These are phyloP conservation scores for Venturia canescens DNA, from an alignment of 1,140 invertebrate genomes.

Conservation along the genomic window DNA sequence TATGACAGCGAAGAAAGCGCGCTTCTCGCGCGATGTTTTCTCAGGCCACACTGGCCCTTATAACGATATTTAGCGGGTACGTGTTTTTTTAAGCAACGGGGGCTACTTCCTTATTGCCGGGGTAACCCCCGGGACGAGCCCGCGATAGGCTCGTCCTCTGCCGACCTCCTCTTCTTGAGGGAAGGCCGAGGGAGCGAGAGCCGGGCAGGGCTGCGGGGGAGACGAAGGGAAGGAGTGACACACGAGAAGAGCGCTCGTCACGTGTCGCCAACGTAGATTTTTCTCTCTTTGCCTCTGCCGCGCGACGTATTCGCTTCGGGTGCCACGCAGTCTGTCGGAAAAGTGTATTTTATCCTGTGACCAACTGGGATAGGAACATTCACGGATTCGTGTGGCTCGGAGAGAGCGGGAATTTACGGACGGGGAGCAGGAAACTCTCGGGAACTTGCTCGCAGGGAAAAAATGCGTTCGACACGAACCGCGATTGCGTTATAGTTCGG, in stretches of 20 bases:
- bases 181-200: constrained; percentile 1
- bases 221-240: constrained; percentile 37
- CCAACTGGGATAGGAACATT: neutral
- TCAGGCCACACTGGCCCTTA: constrained; percentile 65
- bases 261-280: constrained; percentile 30
- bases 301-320: constrained; percentile 52
- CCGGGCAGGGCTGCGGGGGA: neutral
- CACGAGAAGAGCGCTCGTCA: constrained; percentile 46
- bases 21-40: constrained; percentile 64
- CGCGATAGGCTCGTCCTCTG: neutral
- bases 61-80: constrained; percentile 71
- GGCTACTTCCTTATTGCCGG: constrained; percentile 74
- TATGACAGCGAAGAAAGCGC: constrained; percentile 19
- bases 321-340: constrained; percentile 73
- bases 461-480: constrained; percentile 4
- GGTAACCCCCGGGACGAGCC: constrained; percentile 49
- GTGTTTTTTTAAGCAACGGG: constrained; percentile 73
- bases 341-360: constrained; percentile 58
- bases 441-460: neutral
- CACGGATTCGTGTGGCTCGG: neutral
- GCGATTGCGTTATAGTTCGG: no score
- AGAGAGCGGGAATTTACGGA: neutral
- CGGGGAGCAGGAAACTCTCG: neutral
- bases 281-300: constrained; percentile 13
- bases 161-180: neutral